These are phyloP conservation scores for Enteromius viviparus DNA, from an alignment of 2,797 vertebrate species.

Conservation along the genomic window DNA sequence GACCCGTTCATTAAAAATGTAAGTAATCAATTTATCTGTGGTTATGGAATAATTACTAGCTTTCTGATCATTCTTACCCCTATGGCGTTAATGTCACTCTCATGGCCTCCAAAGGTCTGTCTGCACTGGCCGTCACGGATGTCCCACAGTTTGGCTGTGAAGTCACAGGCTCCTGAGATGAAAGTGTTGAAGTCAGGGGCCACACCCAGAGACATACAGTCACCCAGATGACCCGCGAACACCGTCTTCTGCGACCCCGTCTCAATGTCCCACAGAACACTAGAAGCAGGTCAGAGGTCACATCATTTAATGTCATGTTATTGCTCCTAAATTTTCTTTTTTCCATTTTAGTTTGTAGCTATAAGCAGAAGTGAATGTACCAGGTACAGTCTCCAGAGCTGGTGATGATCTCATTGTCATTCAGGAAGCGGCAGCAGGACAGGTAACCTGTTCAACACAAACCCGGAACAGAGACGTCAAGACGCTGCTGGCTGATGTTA, in stretches of 20 bases:
- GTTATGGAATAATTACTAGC: background rate
- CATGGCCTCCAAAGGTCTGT: conserved; percentile 93
- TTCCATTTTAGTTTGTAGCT: background rate
- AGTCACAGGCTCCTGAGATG: conserved; percentile 95
- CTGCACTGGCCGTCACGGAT: conserved; percentile 89
- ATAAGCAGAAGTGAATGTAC: conserved; percentile 71
- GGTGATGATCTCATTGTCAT: conserved; percentile 93
- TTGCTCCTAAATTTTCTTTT: background rate
- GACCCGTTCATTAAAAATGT: background rate
- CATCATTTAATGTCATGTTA: background rate
- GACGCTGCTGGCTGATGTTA: background rate
- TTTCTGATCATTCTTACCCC: conserved; percentile 74
- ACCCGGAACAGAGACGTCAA: background rate
- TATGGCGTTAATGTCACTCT: conserved; percentile 97
- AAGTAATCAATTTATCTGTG: background rate
- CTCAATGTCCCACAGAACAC: conserved; percentile 97
- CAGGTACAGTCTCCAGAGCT: conserved; percentile 96
- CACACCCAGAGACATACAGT: conserved; percentile 94
- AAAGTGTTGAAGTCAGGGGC: conserved; percentile 95
- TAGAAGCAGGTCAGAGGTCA: conserved; percentile 60
- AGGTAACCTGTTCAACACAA: conserved; percentile 85
- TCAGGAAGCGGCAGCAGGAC: conserved; percentile 94
- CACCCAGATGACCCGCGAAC: conserved; percentile 91
- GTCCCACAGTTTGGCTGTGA: conserved; percentile 96
- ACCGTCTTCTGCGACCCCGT: conserved; percentile 91